phyloP scores from a whole-genome alignment of 2,888 invertebrate species.

The Eupithecia exiguata region DNA sequence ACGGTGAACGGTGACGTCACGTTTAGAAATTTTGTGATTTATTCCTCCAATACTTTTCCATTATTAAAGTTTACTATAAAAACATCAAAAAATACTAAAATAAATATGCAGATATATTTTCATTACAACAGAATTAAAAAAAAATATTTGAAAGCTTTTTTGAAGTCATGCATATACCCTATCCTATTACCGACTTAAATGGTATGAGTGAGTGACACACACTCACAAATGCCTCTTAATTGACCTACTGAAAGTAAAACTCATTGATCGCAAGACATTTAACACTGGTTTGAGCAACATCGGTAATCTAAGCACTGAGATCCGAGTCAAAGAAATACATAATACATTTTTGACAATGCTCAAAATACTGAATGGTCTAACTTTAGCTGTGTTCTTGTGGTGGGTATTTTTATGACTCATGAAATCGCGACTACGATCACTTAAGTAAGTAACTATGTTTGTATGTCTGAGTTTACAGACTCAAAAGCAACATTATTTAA shows the following conservation, averaged over 20 bases:
- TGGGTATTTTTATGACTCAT: constrained; percentile 51
- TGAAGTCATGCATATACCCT: too few relatives aligned
- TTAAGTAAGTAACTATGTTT: constrained; percentile 13
- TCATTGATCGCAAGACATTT: background rate
- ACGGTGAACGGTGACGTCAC: too few relatives aligned
- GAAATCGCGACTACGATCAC: constrained; percentile 42
- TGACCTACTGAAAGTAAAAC: background rate
- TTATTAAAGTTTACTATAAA: too few relatives aligned
- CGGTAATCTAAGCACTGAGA: background rate
- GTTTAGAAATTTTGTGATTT: too few relatives aligned
- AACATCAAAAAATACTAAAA: too few relatives aligned
- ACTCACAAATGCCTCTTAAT: too few relatives aligned
- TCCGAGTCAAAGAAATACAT: background rate
- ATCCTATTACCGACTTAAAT: too few relatives aligned
- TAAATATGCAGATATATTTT: too few relatives aligned
- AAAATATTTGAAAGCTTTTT: too few relatives aligned
- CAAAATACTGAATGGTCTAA: constrained; percentile 21
- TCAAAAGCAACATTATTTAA: background rate
- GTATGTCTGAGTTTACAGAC: background rate
- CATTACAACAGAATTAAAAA: too few relatives aligned
- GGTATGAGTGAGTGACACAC: too few relatives aligned
- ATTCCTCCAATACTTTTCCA: too few relatives aligned
- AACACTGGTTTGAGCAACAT: background rate
- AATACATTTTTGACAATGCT: background rate
- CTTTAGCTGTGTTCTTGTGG: constrained; percentile 21